These are phyloP conservation scores for Daboia siamensis DNA, from an alignment of 2,113 vertebrate species.

Conservation along the genomic window DNA sequence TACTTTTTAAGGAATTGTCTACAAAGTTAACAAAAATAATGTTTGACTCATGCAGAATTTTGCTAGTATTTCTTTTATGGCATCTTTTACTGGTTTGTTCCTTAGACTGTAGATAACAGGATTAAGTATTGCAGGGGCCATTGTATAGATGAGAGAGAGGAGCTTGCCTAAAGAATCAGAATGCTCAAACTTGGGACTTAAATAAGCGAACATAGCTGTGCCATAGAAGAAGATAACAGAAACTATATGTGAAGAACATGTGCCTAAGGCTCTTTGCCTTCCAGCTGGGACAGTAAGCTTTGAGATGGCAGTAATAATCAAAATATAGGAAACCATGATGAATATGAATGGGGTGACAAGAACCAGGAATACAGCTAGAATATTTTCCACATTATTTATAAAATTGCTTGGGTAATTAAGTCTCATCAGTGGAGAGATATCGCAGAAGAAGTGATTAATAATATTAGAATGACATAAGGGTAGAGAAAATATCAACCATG, in stretches of 20 bases:
- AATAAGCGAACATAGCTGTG: constrained; percentile 5
- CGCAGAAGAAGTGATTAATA: constrained; percentile 37
- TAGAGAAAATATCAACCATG: constrained; percentile 8
- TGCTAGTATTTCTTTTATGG: constrained; percentile 3
- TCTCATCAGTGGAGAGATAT: constrained; percentile 25
- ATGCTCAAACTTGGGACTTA: background rate
- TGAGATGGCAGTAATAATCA: constrained; percentile 1
- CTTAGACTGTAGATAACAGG: constrained; percentile 16
- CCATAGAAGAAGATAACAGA: constrained; percentile 34
- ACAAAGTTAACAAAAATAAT: background rate
- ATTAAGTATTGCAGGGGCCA: constrained; percentile 20
- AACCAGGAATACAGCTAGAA: constrained; percentile 1
- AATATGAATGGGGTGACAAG: constrained; percentile 18
- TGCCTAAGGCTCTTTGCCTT: constrained; percentile 13
- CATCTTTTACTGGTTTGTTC: constrained; percentile 21
- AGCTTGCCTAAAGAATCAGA: constrained; percentile 5
- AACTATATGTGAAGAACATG: constrained; percentile 20
- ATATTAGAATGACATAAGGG: constrained; percentile 12
- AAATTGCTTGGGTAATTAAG: constrained; percentile 15
- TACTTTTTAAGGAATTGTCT: background rate
- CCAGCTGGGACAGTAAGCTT: background rate
- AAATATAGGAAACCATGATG: constrained; percentile 27
- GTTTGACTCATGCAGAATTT: too few relatives aligned
- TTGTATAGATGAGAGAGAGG: constrained; percentile 1
- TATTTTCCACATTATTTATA: constrained; percentile 12